Evolutionary conservation across 2,888 invertebrate genomes (phyloP).

Genomic region (Nephrocerus scutellatus): DNA sequence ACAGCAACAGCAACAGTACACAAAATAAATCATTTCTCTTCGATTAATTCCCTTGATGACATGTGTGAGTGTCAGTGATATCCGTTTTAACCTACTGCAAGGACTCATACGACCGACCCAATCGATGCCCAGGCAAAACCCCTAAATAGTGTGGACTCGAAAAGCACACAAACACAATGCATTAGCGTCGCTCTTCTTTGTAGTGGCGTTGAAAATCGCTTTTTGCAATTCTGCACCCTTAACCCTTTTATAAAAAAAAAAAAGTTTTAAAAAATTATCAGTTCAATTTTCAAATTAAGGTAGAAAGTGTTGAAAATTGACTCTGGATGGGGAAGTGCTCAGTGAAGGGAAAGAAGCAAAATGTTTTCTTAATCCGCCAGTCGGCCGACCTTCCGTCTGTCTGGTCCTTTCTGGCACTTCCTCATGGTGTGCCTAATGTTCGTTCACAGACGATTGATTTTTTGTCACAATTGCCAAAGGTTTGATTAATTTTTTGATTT

Average conservation of each 20-base stretch:
- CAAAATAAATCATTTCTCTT: constrained; percentile 49
- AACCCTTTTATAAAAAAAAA: constrained; percentile 16
- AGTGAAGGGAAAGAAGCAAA: no score
- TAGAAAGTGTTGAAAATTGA: no score
- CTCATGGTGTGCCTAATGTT: no score
- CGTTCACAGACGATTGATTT: constrained; percentile 20
- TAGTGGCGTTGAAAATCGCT: constrained; percentile 47
- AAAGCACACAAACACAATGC: constrained; percentile 1
- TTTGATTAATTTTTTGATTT: no score
- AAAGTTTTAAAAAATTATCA: constrained; percentile 9
- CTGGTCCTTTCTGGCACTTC: no score
- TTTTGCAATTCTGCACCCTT: constrained; percentile 37
- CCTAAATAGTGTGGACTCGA: constrained; percentile 21
- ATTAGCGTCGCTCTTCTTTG: constrained; percentile 39
- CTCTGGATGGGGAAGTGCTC: no score
- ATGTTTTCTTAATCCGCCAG: no score
- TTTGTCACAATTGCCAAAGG: constrained; percentile 20
- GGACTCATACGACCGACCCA: no score
- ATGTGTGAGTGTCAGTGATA: no score
- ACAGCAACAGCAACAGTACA: no score
- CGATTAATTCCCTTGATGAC: constrained; percentile 49
- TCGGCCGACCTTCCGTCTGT: no score
- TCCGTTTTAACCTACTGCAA: no score
- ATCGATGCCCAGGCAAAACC: constrained; percentile 20
- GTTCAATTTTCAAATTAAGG: constrained; percentile 9